A percentile compares a stretch with the other conserved stretches of the same genome.
Evolutionary conservation across 2,888 invertebrate genomes (phyloP).

Genomic region (Aleiodes leptofemur): DNA sequence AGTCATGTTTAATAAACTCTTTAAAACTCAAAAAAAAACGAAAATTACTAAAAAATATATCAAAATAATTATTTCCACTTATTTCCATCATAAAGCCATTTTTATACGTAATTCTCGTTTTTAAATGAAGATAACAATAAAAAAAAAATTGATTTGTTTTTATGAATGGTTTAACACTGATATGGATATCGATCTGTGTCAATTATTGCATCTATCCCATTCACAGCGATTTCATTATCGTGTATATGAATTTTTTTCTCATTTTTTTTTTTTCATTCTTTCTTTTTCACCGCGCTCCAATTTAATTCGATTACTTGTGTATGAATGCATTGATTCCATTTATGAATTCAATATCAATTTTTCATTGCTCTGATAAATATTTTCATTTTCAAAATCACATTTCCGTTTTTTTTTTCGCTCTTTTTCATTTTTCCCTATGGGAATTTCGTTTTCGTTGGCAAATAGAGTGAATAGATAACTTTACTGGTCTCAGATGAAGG

Average conservation of each 20-base stretch:
- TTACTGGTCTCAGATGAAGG: no score
- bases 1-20: no score
- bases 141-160: slow-evolving; percentile 4
- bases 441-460: background rate
- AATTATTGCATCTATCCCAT: slow-evolving; percentile 37
- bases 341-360: slow-evolving; percentile 25
- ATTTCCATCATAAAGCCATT: no score
- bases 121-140: slow-evolving; percentile 32
- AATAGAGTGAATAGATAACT: background rate
- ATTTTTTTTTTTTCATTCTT: background rate
- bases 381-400: slow-evolving; percentile 4
- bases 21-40: no score
- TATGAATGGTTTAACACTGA: slow-evolving; percentile 2
- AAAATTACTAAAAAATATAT: no score
- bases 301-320: slow-evolving; percentile 21
- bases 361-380: slow-evolving; percentile 23
- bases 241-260: slow-evolving; percentile 13
- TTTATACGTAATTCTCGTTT: no score
- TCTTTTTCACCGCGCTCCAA: slow-evolving; percentile 20
- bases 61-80: no score
- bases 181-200: slow-evolving; percentile 39
- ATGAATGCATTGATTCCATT: slow-evolving; percentile 13
- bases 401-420: background rate
- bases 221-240: slow-evolving; percentile 38
- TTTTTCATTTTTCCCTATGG: no score